These are phyloP conservation scores for Athetis lepigone DNA, from an alignment of 2,888 invertebrate species.

Conservation along the genomic window DNA sequence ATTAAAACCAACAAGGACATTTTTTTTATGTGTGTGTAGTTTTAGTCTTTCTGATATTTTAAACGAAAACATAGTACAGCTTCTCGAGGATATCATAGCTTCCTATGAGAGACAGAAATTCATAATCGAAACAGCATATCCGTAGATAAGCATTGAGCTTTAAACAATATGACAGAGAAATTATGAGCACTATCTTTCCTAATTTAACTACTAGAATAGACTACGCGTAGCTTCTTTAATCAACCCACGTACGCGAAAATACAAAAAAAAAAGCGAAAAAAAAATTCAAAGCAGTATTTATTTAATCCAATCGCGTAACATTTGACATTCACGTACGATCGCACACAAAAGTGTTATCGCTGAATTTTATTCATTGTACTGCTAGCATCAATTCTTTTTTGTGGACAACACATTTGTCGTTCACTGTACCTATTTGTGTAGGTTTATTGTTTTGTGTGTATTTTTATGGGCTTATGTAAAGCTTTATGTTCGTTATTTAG, in stretches of 20 bases:
- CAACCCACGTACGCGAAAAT: constrained; percentile 7
- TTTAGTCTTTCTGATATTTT: too few relatives aligned
- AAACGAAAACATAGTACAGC: too few relatives aligned
- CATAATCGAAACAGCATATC: too few relatives aligned
- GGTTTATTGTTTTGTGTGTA: constrained; percentile 47
- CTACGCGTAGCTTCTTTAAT: constrained; percentile 4
- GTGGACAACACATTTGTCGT: constrained; percentile 53
- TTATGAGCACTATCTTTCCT: neutral
- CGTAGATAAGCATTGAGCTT: too few relatives aligned
- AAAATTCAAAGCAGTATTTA: constrained; percentile 41
- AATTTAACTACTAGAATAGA: too few relatives aligned
- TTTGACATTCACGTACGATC: constrained; percentile 68
- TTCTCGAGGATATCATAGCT: too few relatives aligned
- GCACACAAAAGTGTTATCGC: constrained; percentile 69
- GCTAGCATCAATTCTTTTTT: constrained; percentile 52
- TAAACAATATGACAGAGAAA: too few relatives aligned
- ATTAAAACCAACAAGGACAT: too few relatives aligned
- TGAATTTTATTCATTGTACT: constrained; percentile 61
- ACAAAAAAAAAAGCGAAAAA: constrained; percentile 17
- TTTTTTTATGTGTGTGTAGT: too few relatives aligned
- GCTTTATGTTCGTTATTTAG: constrained; percentile 8
- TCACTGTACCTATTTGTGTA: constrained; percentile 48
- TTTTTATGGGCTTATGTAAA: constrained; percentile 29
- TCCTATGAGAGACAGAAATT: too few relatives aligned
- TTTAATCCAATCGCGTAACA: constrained; percentile 60